Percentiles rank a stretch among this genome's conserved stretches.
Evolutionary conservation across 2,113 vertebrate genomes (phyloP).

Genomic region (Tupaia tana): DNA sequence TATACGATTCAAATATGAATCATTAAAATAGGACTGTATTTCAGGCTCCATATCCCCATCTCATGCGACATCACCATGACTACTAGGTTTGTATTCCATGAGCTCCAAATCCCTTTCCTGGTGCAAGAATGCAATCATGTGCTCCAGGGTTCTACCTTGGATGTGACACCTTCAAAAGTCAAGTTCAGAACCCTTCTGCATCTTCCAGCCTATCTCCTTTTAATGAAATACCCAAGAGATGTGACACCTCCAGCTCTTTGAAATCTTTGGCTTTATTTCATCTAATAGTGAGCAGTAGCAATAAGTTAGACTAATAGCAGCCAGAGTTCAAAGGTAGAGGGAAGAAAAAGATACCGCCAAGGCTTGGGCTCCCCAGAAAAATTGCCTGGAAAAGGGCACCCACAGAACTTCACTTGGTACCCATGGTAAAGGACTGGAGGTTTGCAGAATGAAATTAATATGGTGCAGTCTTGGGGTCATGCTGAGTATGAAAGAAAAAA

Average conservation of each 20-base stretch:
- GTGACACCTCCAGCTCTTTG: background rate
- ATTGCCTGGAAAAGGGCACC: background rate
- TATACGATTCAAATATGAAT: slow-evolving; percentile 73
- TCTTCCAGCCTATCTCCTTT: background rate
- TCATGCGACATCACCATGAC: slow-evolving; percentile 50
- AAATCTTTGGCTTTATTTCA: background rate
- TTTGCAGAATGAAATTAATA: slow-evolving; percentile 32
- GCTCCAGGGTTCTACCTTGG: background rate
- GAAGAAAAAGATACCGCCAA: slow-evolving; percentile 13
- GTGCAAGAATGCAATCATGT: accelerated
- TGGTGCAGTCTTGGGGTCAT: background rate
- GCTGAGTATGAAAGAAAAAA: slow-evolving; percentile 18
- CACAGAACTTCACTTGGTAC: background rate
- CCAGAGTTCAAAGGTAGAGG: slow-evolving; percentile 54
- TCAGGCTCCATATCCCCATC: slow-evolving; percentile 25
- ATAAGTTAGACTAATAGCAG: slow-evolving; percentile 27
- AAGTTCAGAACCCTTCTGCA: background rate
- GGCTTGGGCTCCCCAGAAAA: slow-evolving; percentile 2
- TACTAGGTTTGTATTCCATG: background rate
- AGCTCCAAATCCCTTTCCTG: background rate
- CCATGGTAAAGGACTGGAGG: background rate
- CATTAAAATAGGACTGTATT: slow-evolving; percentile 78
- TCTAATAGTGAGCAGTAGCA: background rate
- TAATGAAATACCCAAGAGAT: background rate
- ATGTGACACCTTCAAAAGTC: background rate